These are phyloP conservation scores for Caprella mutica DNA, from an alignment of 2,888 invertebrate species.

Conservation along the genomic window DNA sequence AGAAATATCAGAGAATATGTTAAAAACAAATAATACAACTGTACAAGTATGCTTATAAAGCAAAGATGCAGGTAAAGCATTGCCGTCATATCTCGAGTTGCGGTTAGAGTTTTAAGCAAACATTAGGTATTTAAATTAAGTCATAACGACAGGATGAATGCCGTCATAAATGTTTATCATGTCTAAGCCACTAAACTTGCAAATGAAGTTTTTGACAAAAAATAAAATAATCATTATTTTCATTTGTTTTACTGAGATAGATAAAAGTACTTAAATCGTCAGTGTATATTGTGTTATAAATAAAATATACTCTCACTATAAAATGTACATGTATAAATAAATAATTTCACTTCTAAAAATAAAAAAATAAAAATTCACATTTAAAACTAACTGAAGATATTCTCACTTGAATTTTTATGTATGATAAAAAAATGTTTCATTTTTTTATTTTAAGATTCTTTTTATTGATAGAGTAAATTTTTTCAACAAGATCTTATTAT, in stretches of 20 bases:
- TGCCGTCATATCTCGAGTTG: too few species aligned
- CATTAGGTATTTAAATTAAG: too few species aligned
- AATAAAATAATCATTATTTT: background rate
- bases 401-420: conserved; percentile 11
- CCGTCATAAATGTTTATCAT: too few species aligned
- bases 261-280: background rate
- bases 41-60: conserved; percentile 7
- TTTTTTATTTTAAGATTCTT: too few species aligned
- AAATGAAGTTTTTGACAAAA: background rate
- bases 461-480: too few species aligned
- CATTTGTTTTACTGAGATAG: background rate
- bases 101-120: too few species aligned
- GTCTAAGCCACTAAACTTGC: background rate
- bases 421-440: too few species aligned
- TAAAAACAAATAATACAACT: too few species aligned
- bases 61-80: background rate
- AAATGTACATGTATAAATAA: background rate
- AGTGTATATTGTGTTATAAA: background rate
- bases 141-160: too few species aligned
- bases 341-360: conserved; percentile 8
- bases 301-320: background rate
- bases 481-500: too few species aligned
- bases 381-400: conserved; percentile 9
- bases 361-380: conserved; percentile 10
- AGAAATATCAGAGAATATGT: conserved; percentile 4